Evolutionary conservation across 1,140 invertebrate genomes (phyloP).

Genomic region (Sminthurinus signatus): DNA sequence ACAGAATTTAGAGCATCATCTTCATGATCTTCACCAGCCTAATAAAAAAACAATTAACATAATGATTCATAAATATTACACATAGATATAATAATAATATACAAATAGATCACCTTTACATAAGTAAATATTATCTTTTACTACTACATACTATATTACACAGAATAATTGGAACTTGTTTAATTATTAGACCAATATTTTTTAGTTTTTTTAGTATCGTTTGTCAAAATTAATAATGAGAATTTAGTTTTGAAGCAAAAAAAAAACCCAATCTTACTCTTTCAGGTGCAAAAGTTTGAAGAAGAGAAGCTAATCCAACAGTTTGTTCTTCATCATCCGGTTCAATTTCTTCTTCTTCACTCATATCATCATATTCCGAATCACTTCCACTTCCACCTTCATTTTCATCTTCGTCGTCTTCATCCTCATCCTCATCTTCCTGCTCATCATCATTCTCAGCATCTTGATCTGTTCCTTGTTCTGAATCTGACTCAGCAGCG

Average conservation of each 20-base stretch:
- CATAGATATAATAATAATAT: too few species aligned
- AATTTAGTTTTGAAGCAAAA: too few species aligned
- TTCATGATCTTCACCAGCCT: constrained; percentile 29
- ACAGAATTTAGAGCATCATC: constrained; percentile 59
- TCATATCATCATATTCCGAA: constrained; percentile 34
- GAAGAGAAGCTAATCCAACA: constrained; percentile 55
- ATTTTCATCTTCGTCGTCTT: constrained; percentile 41
- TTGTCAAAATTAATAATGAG: too few species aligned
- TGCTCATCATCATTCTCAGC: constrained; percentile 61
- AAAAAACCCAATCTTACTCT: too few species aligned
- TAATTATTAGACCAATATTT: too few species aligned
- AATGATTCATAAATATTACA: too few species aligned
- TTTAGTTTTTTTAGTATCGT: too few species aligned
- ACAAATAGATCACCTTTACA: too few species aligned
- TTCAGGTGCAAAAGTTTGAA: constrained; percentile 44
- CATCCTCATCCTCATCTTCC: constrained; percentile 66
- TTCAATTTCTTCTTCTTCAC: constrained; percentile 44
- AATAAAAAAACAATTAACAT: too few species aligned
- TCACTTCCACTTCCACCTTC: constrained; percentile 44
- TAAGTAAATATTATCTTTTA: too few species aligned
- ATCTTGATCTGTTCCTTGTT: constrained; percentile 48
- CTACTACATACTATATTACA: too few species aligned
- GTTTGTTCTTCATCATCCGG: constrained; percentile 50
- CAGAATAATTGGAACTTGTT: too few species aligned
- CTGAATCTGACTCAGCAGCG: constrained; percentile 55